Conservation (phyloP, 2,888 invertebrate genomes). For the Diogma glabrata region DNA sequence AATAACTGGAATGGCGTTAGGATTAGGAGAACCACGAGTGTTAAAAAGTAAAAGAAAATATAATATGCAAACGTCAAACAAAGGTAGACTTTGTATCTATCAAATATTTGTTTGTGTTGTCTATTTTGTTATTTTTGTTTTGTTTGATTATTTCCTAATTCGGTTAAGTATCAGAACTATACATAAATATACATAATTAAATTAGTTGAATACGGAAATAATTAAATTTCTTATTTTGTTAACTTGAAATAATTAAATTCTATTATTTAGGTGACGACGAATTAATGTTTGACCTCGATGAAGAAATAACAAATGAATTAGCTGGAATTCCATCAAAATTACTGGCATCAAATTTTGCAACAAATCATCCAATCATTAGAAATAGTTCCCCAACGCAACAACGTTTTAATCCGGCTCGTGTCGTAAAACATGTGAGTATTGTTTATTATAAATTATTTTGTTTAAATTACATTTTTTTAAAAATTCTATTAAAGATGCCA, state of each 20-base stretch:
- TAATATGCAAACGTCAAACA: conserved; percentile 25
- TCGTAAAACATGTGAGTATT: conserved; percentile 27
- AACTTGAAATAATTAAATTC: too few species aligned
- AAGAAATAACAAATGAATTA: conserved; percentile 45
- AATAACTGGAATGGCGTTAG: conserved; percentile 68
- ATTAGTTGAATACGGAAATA: too few species aligned
- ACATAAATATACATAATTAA: too few species aligned
- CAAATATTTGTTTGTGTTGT: conserved; percentile 16
- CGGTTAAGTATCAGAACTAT: too few species aligned
- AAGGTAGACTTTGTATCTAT: conserved; percentile 25
- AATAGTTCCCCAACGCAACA: conserved; percentile 41
- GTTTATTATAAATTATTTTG: conserved; percentile 3
- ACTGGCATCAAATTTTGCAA: conserved; percentile 24
- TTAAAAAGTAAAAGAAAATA: conserved; percentile 38
- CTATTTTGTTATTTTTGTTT: too few species aligned
- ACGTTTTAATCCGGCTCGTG: conserved; percentile 23
- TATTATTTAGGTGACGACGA: conserved; percentile 62
- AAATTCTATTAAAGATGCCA: conserved; percentile 25
- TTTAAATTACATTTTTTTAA: conserved; percentile 5
- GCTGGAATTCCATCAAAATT: conserved; percentile 4
- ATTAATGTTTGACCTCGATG: conserved; percentile 74
- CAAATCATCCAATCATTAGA: too few species aligned
- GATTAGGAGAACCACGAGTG: conserved; percentile 50
- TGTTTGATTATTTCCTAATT: too few species aligned
- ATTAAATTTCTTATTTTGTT: too few species aligned